Base-by-base conservation (phyloP, 1,140 invertebrate species). In the Pseudomyrmex concolor region DNA sequence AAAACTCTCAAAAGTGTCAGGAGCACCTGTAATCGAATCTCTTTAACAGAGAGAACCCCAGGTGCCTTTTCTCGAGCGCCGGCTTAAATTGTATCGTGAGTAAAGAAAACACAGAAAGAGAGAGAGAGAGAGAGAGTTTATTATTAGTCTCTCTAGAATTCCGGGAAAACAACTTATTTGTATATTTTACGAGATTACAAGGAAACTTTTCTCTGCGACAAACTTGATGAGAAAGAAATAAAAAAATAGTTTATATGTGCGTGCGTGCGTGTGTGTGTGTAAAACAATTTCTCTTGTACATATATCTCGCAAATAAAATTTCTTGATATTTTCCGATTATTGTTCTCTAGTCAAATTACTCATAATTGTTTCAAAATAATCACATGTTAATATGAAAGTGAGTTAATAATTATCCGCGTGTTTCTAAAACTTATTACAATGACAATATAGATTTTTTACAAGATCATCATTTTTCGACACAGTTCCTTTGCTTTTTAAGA, bases 1-100 rank as follows among this genome's bases (percentile, higher is more conserved):
- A 82, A 82, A 82, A 82, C 48, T 25, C 34, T 82, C 71, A 82
- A 82, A 74, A 82, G 70, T 82, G 71, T 76, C 59, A 82, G 76
- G 70, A 62, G 25, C 55, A 73, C 68, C 59, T 74, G 55, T 82
- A 82, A 82, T 82, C 71, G 70, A 82, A 64, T 64, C 67, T 3
- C 70, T 57, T 76, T 76, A 82, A 82, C 51, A 54, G 51, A 54
- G 51, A 54, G 78, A 82, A 48, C 59, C 59, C 68, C 80, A 76
- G 80, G 25, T 82, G 80, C 51, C 48, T 51, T 63, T 63, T 76
- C 80, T 73, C 59, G 70, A 51, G 80, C 48, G 48, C 45, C 71
- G 71, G 80, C 80, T 76, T 82, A 82, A 63, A 82, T 74, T 62
- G 80, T 82, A 74, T 82, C 71, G 71, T 34, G 34, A n/a, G 15